Base-by-base conservation (phyloP, 2,113 vertebrate species). In the Oncorhynchus keta region DNA sequence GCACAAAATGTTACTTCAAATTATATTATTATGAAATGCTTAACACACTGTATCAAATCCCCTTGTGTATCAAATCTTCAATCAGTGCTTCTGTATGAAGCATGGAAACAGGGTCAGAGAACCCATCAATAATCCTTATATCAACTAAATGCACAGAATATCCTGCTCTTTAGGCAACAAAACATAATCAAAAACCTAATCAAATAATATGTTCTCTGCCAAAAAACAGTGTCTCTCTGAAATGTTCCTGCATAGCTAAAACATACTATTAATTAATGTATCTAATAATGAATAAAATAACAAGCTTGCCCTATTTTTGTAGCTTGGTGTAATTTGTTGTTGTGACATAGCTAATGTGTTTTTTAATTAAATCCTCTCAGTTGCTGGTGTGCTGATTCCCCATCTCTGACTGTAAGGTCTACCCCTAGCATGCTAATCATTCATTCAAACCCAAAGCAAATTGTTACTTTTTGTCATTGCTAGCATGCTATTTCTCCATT, bases 301-400 rank as follows among this genome's bases (percentile, higher is more conserved):
- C 51, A 68, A 49, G 30, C 78, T 49, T 76, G 48, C 68, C 76
- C 74, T 75, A 67, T 62, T 87, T 79, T 39, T 70, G 61, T 68
- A 67, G 48, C 69, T 49, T 75, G 14, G 74, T 65, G 14, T 73
- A 77, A 82, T 62, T 78, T 79, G 28, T 78, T 65, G 70, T 12
- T 8, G n/a, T 32, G 45, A 55, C 28, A 64, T 20, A 74, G 30
- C 39, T 20, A 75, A 79, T 6, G 72, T 35, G 26, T 39, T 82
- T 80, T 68, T 9, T 65, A 24, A 22, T 48, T 2, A 12, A 22
- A 62, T 62, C 59, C n/a, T 62, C 9, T 45, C 59, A 86, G 83
- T 79, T 87, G 84, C 82, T 32, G 26, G 76, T 8, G 66, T 87
- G 79, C 72, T 74, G 62, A 73, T 76, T 75, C 74, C 75, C 51